Percentiles rank a stretch among this genome's conserved stretches.
Conservation (phyloP, 2,113 vertebrate species). For the Phyllopteryx taeniolatus region DNA sequence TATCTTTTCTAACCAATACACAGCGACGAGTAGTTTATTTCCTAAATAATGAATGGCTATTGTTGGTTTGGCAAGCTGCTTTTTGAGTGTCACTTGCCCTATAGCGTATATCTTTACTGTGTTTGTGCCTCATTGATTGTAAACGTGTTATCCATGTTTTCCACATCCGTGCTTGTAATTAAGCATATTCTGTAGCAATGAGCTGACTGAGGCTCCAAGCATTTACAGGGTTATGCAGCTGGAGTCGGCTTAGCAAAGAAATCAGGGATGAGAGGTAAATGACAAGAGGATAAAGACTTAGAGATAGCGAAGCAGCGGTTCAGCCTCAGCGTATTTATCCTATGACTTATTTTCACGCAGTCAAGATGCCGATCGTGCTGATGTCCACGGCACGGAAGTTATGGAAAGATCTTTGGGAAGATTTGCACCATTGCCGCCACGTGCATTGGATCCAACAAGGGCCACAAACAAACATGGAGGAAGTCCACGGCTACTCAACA, state of each 20-base stretch:
- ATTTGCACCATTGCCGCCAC: neutral
- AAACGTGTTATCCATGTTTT: constrained; percentile 45
- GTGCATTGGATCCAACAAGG: neutral
- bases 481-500: neutral
- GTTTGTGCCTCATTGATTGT: constrained; percentile 31
- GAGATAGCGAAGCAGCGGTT: constrained; percentile 22
- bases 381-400: neutral
- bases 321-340: constrained; percentile 14
- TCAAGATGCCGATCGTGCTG: neutral
- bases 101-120: constrained; percentile 26
- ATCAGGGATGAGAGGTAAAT: constrained; percentile 60
- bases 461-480: neutral
- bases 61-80: neutral
- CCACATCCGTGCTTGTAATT: constrained; percentile 52
- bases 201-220: constrained; percentile 45
- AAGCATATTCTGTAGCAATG: constrained; percentile 51
- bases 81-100: constrained; percentile 15
- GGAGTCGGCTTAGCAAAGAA: constrained; percentile 57
- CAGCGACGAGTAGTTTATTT: neutral
- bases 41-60: neutral
- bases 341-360: neutral
- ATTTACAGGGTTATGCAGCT: constrained; percentile 52
- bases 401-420: neutral
- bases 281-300: constrained; percentile 62
- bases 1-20: constrained; percentile 32